Conservation (phyloP, 2,888 invertebrate species). For the Euclidia mi region DNA sequence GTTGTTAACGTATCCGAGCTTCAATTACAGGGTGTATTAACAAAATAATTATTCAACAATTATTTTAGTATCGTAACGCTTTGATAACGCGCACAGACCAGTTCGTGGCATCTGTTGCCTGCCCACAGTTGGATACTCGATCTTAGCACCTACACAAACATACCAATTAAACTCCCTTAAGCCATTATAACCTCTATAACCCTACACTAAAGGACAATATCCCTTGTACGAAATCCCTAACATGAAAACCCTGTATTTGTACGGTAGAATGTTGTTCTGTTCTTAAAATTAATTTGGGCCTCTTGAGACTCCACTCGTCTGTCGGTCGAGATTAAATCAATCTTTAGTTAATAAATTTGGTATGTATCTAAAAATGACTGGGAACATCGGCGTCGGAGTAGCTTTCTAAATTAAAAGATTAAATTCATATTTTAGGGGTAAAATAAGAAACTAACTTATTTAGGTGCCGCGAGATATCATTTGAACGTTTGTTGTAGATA, state of each 20-base stretch:
- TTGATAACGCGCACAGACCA: slow-evolving; percentile 74
- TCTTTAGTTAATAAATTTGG: slow-evolving; percentile 79
- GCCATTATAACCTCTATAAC: slow-evolving; percentile 36
- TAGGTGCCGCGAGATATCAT: slow-evolving; percentile 15
- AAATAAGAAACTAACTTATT: slow-evolving; percentile 11
- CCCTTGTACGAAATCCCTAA: slow-evolving; percentile 14
- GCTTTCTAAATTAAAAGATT: slow-evolving; percentile 45
- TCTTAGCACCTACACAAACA: slow-evolving; percentile 56
- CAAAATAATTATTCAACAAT: slow-evolving; percentile 81
- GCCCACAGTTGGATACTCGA: slow-evolving; percentile 71
- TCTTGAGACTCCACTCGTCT: slow-evolving; percentile 78
- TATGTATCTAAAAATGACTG: slow-evolving; percentile 64
- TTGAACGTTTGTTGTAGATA: background rate
- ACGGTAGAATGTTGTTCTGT: slow-evolving; percentile 73
- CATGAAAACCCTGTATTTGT: slow-evolving; percentile 21
- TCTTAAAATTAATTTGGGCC: slow-evolving; percentile 87
- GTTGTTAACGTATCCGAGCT: slow-evolving; percentile 51
- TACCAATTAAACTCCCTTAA: slow-evolving; percentile 23
- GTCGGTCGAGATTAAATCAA: slow-evolving; percentile 80
- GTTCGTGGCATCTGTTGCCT: slow-evolving; percentile 84
- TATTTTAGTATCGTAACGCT: slow-evolving; percentile 73
- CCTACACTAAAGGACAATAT: slow-evolving; percentile 53
- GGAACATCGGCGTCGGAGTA: slow-evolving; percentile 41
- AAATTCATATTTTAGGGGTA: slow-evolving; percentile 33
- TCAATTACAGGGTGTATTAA: slow-evolving; percentile 70